Evolutionary conservation across 2,888 invertebrate species (phyloP), one percentile per base, ranked within the genome.

Genomic region (Ophioninae sp.): DNA sequence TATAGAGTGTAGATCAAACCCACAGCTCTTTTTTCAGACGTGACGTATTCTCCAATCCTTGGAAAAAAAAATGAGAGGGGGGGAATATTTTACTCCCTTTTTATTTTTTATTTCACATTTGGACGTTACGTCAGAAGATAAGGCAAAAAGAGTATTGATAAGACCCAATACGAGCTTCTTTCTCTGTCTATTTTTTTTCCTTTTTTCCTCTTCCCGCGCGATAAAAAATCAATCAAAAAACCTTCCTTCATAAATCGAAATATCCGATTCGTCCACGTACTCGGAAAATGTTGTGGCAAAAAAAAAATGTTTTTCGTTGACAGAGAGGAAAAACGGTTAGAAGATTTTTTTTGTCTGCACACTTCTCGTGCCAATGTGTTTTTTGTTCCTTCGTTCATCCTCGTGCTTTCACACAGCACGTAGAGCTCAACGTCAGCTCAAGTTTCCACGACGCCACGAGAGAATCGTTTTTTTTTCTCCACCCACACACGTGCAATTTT

Each of bases 61-160:
- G 30, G 30, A 30, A 30, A 30, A 30, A 30, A 30, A 30, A 30
- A 30, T 30, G 1, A 1, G 30, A 30, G 30, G 30, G 30, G 30
- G 30, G 30, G 30, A 30, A 22, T 61, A 51, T 61, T 17, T 20
- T 41, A 77, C 58, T 3, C 44, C 37, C 2, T 13, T 6, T 9
- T 7, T 22, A 41, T 23, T n/a, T 61, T 80, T 74, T 39, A 64
- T 51, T 61, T 37, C 73, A 64, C 68, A 69, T 68, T 80, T 83
- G 80, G 77, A 39, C 64, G 51, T 80, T 80, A 77, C 83, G 80
- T 83, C n/a, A 37, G 73, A 69, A 76, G 80, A 83, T 83, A 83
- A 83, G 73, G 73, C 77, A 80, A 68, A 76, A n/a, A 30, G 64
- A 41, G 9, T 68, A 17, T 58, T 44, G 73, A 73, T 80, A 68